Evolutionary conservation across 2,797 vertebrate species (phyloP), one percentile per base, ranked within the genome.

Genomic region (Siniperca undulata): DNA sequence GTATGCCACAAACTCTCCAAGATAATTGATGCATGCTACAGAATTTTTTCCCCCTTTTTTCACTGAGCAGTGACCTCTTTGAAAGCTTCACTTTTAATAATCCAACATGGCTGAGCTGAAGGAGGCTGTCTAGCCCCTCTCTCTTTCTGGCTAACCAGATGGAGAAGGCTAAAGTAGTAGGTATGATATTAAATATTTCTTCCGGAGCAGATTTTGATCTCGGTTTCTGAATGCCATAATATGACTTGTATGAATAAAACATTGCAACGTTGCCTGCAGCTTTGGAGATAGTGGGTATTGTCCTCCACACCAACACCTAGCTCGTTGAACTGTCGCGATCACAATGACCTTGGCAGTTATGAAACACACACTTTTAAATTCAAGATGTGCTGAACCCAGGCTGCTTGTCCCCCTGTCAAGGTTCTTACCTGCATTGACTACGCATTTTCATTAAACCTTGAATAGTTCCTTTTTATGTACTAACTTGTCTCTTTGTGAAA

Each of bases 121-220:
- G 84, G 83, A 90, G 84, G 77, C 88, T 92, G 89, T 88, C 87
- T 87, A 60, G n/a, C 70, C 82, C 71, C 48, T 65, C 72, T 87
- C 82, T 91, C 88, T 90, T 91, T 85, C 87, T 84, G 88, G 85
- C 88, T 92, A 92, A 93, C 92, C 92, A 92, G 92, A 94, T 92
- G 92, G 92, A 92, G 91, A 89, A 90, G 85, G 88, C 46, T 90
- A 80, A 81, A 89, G 83, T 89, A 94, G 87, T 90, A 94, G 90
- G 92, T 94, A 90, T 91, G 86, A 93, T 94, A 94, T 95, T 88
- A 94, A 94, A 94, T 94, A 95, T 95, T 94, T 94, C 92, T 94
- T 90, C 93, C 91, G 82, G 89, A 88, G 92, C 90, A 93, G 93
- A 94, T 94, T 94, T 94, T 93, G 93, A 94, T 95, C 93, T 93